Base-by-base conservation (phyloP, 2,797 vertebrate species). In the Xenops minutus region DNA sequence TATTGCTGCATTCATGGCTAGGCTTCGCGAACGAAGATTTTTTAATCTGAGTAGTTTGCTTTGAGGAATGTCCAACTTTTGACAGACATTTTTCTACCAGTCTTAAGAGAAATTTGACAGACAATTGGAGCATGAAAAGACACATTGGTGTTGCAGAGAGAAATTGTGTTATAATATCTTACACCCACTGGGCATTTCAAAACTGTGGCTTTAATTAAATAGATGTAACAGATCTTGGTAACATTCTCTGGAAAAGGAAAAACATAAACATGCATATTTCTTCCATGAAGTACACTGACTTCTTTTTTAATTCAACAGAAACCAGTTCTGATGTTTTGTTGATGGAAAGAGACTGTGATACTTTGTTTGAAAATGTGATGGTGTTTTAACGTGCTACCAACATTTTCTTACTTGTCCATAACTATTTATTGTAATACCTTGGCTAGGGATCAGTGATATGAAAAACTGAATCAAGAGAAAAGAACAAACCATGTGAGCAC, bases 41-140 rank as follows among this genome's bases (percentile, higher is more conserved):
- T 55, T 32, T 14, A n/a, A n/a, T 59, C 34, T 63, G 48, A 71
- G 29, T 52, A 14, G 30, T 73, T 91, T 85, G 18, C 22, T 89
- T 92, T 94, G 49, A 92, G n/a, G 23, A 63, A 67, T 61, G 56
- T 83, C 68, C 48, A 83, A 63, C n/a, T 79, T 95, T 88, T 95
- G 55, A 87, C 75, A 91, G 59, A 62, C 14, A 44, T 85, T 89
- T 69, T 88, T 83, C 36, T 62, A 66, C 46, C 27, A 44, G 24
- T 79, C 71, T 81, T 80, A 51, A 55, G 64, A 56, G 78, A 69
- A 92, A 82, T 74, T 14, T 83, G 67, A 77, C 63, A 89, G 52
- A 71, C 39, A 93, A 83, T 10, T 88, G 63, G 59, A 89, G 75
- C 82, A 83, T 77, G 39, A 88, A 92, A 93, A 82, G 44, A 9